phyloP scores from a whole-genome alignment of 1,140 invertebrate genomes.

The Gonioctena quinquepunctata region DNA sequence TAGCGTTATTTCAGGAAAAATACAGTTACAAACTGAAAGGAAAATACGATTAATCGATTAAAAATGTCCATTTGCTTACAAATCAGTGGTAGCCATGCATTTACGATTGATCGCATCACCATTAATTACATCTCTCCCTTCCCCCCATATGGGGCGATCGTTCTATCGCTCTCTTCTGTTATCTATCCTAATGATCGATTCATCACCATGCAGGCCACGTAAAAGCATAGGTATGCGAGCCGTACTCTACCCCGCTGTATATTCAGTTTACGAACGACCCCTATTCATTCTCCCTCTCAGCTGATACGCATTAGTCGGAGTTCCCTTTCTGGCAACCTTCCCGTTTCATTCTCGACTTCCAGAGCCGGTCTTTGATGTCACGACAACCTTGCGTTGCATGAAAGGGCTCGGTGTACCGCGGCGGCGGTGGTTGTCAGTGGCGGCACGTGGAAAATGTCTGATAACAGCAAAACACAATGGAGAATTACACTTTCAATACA shows the following conservation, averaged over 20 bases:
- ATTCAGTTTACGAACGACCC: background rate
- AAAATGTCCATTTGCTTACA: too few relatives aligned
- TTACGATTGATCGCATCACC: too few relatives aligned
- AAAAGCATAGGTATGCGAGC: background rate
- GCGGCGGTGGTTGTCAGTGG: background rate
- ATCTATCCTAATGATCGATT: background rate
- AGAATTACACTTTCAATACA: too few relatives aligned
- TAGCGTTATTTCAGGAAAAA: too few relatives aligned
- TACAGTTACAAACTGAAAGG: too few relatives aligned
- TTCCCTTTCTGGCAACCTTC: background rate
- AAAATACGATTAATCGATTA: too few relatives aligned
- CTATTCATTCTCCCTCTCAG: background rate
- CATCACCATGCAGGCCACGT: background rate
- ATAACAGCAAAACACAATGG: too few relatives aligned
- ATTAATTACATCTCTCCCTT: too few relatives aligned
- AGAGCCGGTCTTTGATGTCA: constrained; percentile 2
- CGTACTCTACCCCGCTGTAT: background rate
- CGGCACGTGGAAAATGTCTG: too few relatives aligned
- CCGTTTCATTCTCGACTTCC: background rate
- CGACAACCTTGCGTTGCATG: background rate
- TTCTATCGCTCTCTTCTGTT: too few relatives aligned
- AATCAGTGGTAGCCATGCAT: too few relatives aligned
- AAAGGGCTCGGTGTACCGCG: background rate
- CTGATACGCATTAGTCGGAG: background rate
- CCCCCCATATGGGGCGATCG: too few relatives aligned